Evolutionary conservation across 2,888 invertebrate species (phyloP), one percentile per base, ranked within the genome.

Genomic region (Phengaris alcon): DNA sequence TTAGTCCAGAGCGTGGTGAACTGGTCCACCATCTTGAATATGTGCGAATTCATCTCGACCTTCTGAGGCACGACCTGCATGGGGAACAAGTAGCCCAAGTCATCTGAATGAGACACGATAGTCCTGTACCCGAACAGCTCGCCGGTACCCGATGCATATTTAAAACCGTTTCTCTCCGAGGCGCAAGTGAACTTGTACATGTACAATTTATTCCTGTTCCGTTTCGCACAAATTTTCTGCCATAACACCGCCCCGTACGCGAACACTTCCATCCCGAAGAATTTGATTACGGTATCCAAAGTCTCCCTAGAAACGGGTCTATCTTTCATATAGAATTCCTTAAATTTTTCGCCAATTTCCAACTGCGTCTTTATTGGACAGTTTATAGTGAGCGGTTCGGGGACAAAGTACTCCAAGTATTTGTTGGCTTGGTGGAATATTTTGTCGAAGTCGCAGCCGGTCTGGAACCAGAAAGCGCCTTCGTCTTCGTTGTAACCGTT

Each of bases 401-500:
- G 88, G 0, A 85, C 83, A 57, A 87, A 87, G 74, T 82, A 82
- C 77, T 89, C 88, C 7, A 79, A 77, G 74, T 81, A 84, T 48
- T 77, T 79, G 74, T 86, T 87, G 0, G 85, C 84, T 75, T 83
- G 80, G 3, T 79, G 74, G 15, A 84, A 59, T 0, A 84, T 64
- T 13, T 80, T 77, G 0, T 77, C 1, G 51, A 74, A 0, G 75
- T 22, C 1, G 74, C 52, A n/a, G 76, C 74, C 1, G 86, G 64
- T 64, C 64, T 64, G 46, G 6, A 81, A 78, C 57, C 64, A 64
- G 64, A 87, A 75, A 0, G 86, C 51, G 0, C 97, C 97, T 88
- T 97, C 97, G 73, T 96, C 95, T 35, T 94, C 94, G 6, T 95
- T 96, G 13, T 95, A 88, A 5, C 97, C 97, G 44, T 95, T 91